Percentiles rank a stretch among this genome's conserved stretches.
Evolutionary conservation across 2,888 invertebrate species (phyloP).

Genomic region (Schizaphis graminum): DNA sequence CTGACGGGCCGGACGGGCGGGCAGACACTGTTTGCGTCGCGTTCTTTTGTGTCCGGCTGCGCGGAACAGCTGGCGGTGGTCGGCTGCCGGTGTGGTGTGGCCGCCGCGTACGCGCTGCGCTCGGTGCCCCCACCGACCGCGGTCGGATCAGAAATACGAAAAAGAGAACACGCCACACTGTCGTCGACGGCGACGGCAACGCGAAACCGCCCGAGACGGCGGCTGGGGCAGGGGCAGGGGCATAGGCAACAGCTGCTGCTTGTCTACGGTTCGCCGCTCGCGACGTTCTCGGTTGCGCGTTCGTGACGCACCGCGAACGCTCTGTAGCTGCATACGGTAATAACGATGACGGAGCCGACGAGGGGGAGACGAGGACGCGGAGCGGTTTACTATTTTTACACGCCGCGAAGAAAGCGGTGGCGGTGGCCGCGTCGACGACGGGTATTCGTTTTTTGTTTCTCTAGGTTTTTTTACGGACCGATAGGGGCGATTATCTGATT

Average conservation of each 20-base stretch:
- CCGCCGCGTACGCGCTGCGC: background rate
- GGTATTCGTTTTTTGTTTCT: background rate
- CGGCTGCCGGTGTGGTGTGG: slow-evolving; percentile 18
- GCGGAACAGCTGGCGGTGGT: slow-evolving; percentile 43
- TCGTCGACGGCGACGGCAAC: background rate
- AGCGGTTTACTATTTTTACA: background rate
- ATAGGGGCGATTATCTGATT: background rate
- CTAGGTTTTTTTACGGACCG: background rate
- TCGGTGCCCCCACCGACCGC: background rate
- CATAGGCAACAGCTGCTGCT: slow-evolving; percentile 13
- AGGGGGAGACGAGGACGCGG: background rate
- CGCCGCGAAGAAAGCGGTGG: background rate
- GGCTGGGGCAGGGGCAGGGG: background rate
- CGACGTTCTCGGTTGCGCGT: too few species aligned
- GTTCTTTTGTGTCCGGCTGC: slow-evolving; percentile 54
- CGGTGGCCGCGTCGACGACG: background rate
- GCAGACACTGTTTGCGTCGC: slow-evolving; percentile 37
- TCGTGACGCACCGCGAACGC: background rate
- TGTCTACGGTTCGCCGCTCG: slow-evolving; percentile 2
- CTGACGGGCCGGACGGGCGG: slow-evolving; percentile 10
- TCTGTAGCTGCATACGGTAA: background rate
- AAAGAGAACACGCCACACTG: background rate
- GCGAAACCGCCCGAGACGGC: background rate
- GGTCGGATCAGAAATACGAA: background rate
- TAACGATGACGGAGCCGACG: background rate